Base-by-base conservation (phyloP, 2,797 vertebrate genomes). In the Intellagama lesueurii region DNA sequence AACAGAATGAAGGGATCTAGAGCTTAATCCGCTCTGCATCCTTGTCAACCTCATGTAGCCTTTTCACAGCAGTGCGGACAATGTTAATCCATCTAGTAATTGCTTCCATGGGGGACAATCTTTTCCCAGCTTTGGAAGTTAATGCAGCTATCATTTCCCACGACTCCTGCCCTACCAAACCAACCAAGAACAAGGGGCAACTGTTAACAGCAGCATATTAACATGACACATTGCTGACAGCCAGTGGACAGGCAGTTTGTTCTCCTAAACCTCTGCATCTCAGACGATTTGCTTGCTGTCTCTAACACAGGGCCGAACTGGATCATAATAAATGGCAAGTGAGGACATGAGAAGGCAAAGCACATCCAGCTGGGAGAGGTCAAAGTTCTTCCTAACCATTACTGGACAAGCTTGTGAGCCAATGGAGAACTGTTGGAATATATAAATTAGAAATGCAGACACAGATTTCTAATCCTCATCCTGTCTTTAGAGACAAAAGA, bases 51-150 rank as follows among this genome's bases (percentile, higher is more conserved):
- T 24, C 5, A 84, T 16, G 3, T 0, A 19, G 91, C 89, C 91
- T 92, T 86, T 92, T 82, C 76, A 0, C 88, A 92, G 93, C 84
- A 87, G 91, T 89, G 86, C 89, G 93, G 93, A 87, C 88, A 80
- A 32, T 80, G 80, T 86, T 93, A 94, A 94, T 95, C 92, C 91
- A 93, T 87, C 92, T 85, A 35, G 91, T 94, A 93, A 95, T 92
- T 94, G 92, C 92, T 94, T 95, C 93, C 87, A 88, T 73, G 87
- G 92, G 79, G 32, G 70, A n/a, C 88, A 87, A 94, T 93, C 90
- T 94, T 95, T 91, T 93, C 73, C 88, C 87, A 90, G 93, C 93
- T 93, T 93, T 93, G 90, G 88, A 88, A 93, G 93, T 76, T 92
- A 92, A 92, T 89, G 90, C 92, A 90, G 81, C 89, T 88, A 79